A percentile compares a stretch with the other conserved stretches of the same genome.
Conservation (phyloP, 2,888 invertebrate genomes). For the Archaeoteleia sp. region DNA sequence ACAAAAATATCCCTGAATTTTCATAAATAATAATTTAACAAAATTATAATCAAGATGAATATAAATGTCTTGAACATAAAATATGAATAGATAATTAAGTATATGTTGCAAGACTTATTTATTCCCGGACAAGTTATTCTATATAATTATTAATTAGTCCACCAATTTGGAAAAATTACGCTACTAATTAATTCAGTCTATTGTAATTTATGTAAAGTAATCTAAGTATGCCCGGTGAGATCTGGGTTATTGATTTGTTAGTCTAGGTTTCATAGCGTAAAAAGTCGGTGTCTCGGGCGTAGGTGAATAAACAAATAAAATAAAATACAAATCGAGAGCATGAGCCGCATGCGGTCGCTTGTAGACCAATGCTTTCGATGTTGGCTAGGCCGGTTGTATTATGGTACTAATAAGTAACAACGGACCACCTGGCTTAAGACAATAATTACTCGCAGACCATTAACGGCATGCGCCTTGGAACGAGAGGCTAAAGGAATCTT, state of each 20-base stretch:
- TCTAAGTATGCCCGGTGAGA: constrained; percentile 13
- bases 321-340: constrained; percentile 26
- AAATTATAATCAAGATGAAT: no score
- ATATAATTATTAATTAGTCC: no score
- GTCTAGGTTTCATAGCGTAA: constrained; percentile 28
- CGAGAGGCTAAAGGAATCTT: constrained; percentile 37
- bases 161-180: no score
- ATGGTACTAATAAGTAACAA: constrained; percentile 63
- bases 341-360: constrained; percentile 33
- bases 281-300: constrained; percentile 16
- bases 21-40: no score
- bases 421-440: constrained; percentile 69
- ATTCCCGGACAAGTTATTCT: no score
- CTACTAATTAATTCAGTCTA: no score
- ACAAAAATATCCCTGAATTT: no score
- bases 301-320: constrained; percentile 20
- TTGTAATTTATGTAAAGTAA: constrained; percentile 35
- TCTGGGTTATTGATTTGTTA: constrained; percentile 31
- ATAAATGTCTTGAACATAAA: no score
- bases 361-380: constrained; percentile 26
- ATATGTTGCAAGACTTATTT: no score
- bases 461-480: constrained; percentile 63
- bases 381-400: constrained; percentile 41
- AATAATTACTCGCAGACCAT: constrained; percentile 68
- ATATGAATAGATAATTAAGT: no score